Conservation (phyloP, 2,113 vertebrate species). For the Siniperca chuatsi region DNA sequence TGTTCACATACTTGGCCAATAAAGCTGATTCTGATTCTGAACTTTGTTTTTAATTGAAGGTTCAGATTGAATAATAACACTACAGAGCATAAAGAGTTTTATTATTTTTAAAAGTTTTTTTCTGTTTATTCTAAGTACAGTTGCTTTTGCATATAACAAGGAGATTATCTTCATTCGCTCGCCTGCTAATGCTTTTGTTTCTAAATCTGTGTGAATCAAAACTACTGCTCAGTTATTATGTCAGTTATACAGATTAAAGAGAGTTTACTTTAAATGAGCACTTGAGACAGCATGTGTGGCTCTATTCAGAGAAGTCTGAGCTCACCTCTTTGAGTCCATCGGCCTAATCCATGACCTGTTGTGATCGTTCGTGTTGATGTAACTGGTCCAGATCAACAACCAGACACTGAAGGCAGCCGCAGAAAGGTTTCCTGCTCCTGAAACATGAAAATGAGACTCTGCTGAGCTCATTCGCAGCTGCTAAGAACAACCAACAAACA, state of each 20-base stretch:
- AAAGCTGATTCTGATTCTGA: no score
- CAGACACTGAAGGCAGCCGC: no score
- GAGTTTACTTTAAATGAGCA: neutral
- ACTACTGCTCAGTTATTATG: no score
- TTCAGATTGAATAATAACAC: constrained; percentile 1
- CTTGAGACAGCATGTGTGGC: neutral
- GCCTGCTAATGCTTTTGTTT: constrained; percentile 4
- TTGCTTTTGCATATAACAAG: constrained; percentile 22
- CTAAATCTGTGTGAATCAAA: neutral
- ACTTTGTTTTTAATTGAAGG: neutral
- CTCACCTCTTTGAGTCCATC: neutral
- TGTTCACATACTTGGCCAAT: no score
- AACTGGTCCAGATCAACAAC: no score
- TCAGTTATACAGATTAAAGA: no score
- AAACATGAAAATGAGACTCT: neutral
- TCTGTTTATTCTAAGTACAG: constrained; percentile 9
- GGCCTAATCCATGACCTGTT: no score
- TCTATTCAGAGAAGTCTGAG: neutral
- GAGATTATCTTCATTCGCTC: constrained; percentile 34
- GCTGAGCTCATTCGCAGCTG: neutral
- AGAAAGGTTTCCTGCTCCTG: neutral
- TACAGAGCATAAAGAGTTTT: neutral
- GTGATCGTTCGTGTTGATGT: no score
- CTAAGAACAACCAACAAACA: neutral
- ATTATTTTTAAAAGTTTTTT: neutral